Base-by-base conservation (phyloP, 30 jellyfish, hydroid and myxozoan species). In the Sanderia malayensis region DNA sequence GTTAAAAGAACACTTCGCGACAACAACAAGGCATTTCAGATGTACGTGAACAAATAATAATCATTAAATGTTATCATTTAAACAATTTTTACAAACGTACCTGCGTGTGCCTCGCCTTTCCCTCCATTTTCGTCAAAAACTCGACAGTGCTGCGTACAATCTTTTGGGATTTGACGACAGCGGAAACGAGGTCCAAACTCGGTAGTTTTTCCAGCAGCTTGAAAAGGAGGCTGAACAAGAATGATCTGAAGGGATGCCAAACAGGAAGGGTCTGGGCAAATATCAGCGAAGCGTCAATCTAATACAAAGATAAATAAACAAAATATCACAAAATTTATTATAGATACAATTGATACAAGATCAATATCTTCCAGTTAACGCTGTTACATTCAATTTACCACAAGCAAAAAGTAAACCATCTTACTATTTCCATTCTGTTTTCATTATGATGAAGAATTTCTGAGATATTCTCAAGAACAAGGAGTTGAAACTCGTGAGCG, bases 171-270 rank as follows among this genome's bases (percentile, higher is more conserved):
- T 33, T 6, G 60, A 2, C 41, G 17, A 74, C 17, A 28, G 60
- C 34, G 1, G 70, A 20, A 47, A 30, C 18, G 24, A 44, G 21
- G 4, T 60, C 34, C 17, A 15, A 37, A 32, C 31, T 23, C 15
- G 65, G 29, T 13, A 74, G 18, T 23, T 74, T 44, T 25, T 74
- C 78, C 44, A 74, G 1, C 26, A 74, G 72, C 9, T 46, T 24
- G 49, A 74, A 59, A 21, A 46, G 22, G 7, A 60, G 58, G 29
- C 86, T 73, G 65, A 33, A 31, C 1, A 74, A 44, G 26, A 74
- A 74, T 8, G 59, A 37, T 18, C 61, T 37, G 67, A 74, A 74
- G 30, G 71, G 25, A 60, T 25, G 55, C 9, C 31, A 70, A 0
- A 27, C 63, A 4, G 15, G 21, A 18, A 30, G 53, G 41, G 78